Evolutionary conservation across 2,888 invertebrate species (phyloP), one percentile per base, ranked within the genome.

Genomic region (Acronicta psi): DNA sequence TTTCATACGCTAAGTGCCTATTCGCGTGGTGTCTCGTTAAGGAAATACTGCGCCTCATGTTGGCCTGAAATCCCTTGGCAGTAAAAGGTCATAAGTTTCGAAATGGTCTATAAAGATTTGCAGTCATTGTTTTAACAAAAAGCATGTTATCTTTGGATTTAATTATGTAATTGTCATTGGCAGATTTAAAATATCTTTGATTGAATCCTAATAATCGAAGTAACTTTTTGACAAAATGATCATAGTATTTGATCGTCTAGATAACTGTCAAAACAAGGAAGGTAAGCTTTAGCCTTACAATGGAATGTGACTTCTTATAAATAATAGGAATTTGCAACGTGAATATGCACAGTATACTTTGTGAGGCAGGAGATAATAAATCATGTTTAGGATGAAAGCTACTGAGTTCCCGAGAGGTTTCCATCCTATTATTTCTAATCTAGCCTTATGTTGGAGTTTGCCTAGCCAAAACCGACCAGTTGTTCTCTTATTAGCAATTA

Each of bases 1-100:
- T 89, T 91, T 91, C 91, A 89, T 88, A 88, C 80, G 68, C 69
- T 84, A 88, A 90, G 88, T 88, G 87, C 82, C 83, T 80, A 80
- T 85, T 84, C 80, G 79, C 69, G 59, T 75, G 75, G 77, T 74
- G 79, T 77, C 86, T 86, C 77, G 84, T 84, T 85, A 86, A 84
- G 85, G 83, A 79, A 85, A 85, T 82, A 79, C 80, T 82, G 59
- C 54, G 66, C 71, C 52, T 69, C 68, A 63, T 67, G 73, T 68
- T 79, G 77, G 70, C 76, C 75, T 81, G 68, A 77, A 83, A 81
- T 77, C 69, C 42, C 77, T 75, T 70, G 57, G 54, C 59, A 66
- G 47, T 56, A 55, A 75, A 79, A 78, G 77, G 75, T 73, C 58
- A 69, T 71, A 70, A 68, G 64, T 69, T 66, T 64, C 41, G 36